Conservation (phyloP, 2,888 invertebrate genomes). For the Amphipoea lucens region DNA sequence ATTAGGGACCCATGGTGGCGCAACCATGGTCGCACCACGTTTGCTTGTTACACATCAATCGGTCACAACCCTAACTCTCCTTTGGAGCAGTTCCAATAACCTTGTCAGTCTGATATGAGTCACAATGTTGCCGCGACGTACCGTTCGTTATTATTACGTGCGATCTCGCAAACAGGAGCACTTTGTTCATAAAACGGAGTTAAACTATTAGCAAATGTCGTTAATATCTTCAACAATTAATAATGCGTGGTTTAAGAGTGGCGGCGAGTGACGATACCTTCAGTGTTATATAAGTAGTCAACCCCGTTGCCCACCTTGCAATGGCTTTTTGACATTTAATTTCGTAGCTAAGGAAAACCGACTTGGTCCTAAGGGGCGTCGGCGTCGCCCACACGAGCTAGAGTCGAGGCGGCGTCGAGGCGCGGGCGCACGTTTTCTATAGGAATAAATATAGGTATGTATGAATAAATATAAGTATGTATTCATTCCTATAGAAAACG, state of each 20-base stretch:
- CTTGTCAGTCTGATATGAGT: slow-evolving; percentile 72
- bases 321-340: background rate
- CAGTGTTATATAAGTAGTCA: too few relatives aligned
- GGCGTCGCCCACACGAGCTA: too few relatives aligned
- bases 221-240: slow-evolving; percentile 31
- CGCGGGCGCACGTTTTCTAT: too few relatives aligned
- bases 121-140: slow-evolving; percentile 64
- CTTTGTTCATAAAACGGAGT: slow-evolving; percentile 30
- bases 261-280: background rate
- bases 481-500: too few relatives aligned
- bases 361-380: background rate
- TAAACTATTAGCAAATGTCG: slow-evolving; percentile 33
- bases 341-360: background rate
- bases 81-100: slow-evolving; percentile 73
- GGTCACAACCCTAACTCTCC: background rate
- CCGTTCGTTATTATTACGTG: slow-evolving; percentile 48
- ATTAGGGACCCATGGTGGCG: too few relatives aligned
- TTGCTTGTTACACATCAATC: slow-evolving; percentile 29
- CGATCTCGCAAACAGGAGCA: slow-evolving; percentile 50
- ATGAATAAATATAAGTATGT: too few relatives aligned
- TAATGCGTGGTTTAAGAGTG: background rate
- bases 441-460: too few relatives aligned
- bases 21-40: background rate
- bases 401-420: too few relatives aligned
- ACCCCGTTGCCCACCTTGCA: background rate